Conservation (phyloP, 53 echinoderm and acorn worm species). For the Echinarachnius parma region DNA sequence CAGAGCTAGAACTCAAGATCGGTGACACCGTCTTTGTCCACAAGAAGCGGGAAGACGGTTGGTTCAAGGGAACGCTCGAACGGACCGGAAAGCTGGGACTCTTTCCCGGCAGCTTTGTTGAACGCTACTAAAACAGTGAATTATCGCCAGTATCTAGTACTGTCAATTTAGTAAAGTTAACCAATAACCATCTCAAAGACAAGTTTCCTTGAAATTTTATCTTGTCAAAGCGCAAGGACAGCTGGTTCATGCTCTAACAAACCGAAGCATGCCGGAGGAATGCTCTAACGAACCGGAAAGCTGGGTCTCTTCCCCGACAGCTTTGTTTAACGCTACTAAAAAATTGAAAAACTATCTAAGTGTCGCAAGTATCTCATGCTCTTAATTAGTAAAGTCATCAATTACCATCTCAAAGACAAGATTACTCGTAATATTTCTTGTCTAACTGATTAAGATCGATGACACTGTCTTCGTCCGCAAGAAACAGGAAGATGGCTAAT, state of each 20-base stretch:
- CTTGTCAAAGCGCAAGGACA: conserved; percentile 87
- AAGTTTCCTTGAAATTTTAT: no score
- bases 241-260: conserved; percentile 96
- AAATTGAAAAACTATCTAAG: no score
- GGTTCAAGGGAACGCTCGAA: conserved; percentile 89
- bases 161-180: no score
- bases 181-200: no score
- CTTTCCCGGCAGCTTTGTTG: conserved; percentile 87
- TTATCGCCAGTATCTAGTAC: no score
- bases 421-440: no score
- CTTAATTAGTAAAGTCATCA: no score
- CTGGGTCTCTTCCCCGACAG: conserved; percentile 85
- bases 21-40: conserved; percentile 91
- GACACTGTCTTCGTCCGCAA: conserved; percentile 89
- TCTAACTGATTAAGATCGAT: conserved; percentile 68
- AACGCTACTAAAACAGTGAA: conserved; percentile 57
- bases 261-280: no score
- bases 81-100: conserved; percentile 77
- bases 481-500: conserved; percentile 92
- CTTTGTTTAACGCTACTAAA: conserved; percentile 70
- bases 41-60: conserved; percentile 91
- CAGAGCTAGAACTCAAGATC: conserved; percentile 69
- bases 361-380: no score
- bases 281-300: conserved; percentile 68
- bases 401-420: no score